phyloP scores from a whole-genome alignment of 2,888 invertebrate species.

The Cosmia trapezina region DNA sequence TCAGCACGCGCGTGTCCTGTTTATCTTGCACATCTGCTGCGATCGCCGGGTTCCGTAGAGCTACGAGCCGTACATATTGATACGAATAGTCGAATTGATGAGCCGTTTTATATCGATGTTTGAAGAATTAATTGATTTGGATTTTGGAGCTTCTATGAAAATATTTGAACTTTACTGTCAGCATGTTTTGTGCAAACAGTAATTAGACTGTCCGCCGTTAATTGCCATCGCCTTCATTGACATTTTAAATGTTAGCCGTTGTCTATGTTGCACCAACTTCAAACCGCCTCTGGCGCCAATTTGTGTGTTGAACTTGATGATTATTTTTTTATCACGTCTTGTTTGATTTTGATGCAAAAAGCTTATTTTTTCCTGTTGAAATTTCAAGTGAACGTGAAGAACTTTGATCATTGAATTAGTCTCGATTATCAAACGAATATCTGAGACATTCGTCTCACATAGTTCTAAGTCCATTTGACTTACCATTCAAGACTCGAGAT shows the following conservation, averaged over 20 bases:
- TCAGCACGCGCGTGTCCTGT: constrained; percentile 79
- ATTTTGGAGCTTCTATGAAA: constrained; percentile 7
- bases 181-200: constrained; percentile 15
- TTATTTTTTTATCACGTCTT: constrained; percentile 5
- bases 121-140: constrained; percentile 4
- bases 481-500: constrained; percentile 1
- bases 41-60: constrained; percentile 64
- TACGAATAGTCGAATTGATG: constrained; percentile 31
- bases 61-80: constrained; percentile 58
- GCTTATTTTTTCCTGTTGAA: constrained; percentile 9
- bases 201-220: not conserved
- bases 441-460: not conserved
- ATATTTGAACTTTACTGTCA: constrained; percentile 27
- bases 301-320: not conserved
- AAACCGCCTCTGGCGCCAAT: constrained; percentile 18
- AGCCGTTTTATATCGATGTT: constrained; percentile 18
- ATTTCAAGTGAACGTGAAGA: not conserved
- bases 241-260: constrained; percentile 21
- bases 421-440: not conserved
- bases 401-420: not conserved
- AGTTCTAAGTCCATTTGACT: not conserved
- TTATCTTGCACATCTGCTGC: constrained; percentile 78
- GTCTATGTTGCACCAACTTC: constrained; percentile 12
- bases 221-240: not conserved
- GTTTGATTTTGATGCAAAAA: not conserved